These are phyloP conservation scores for Zygogramma bicolorata DNA, from an alignment of 2,888 invertebrate genomes.

Conservation along the genomic window DNA sequence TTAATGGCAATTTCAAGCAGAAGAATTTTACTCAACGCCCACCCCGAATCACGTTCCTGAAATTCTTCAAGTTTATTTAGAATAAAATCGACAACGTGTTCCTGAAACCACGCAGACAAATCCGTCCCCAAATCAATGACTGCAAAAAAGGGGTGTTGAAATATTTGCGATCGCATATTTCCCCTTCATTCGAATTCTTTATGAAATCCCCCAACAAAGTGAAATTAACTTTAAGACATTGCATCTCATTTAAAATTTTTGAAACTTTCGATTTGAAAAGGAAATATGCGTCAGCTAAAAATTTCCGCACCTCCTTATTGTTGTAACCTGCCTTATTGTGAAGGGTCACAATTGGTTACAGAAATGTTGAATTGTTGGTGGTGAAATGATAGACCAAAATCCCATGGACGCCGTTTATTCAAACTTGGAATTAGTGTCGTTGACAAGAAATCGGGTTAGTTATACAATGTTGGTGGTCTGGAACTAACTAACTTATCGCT, in stretches of 20 bases:
- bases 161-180: constrained; percentile 16
- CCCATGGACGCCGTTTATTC: too few relatives aligned
- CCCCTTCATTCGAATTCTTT: constrained; percentile 5
- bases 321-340: too few relatives aligned
- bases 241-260: constrained; percentile 7
- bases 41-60: constrained; percentile 13
- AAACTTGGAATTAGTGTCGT: too few relatives aligned
- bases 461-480: too few relatives aligned
- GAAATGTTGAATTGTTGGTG: too few relatives aligned
- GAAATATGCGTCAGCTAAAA: constrained; percentile 16
- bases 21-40: constrained; percentile 21
- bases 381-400: too few relatives aligned
- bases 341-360: too few relatives aligned
- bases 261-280: constrained; percentile 20
- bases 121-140: constrained; percentile 24
- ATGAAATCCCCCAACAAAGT: constrained; percentile 16
- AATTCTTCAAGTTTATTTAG: constrained; percentile 17
- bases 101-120: constrained; percentile 19
- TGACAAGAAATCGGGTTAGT: too few relatives aligned
- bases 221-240: constrained; percentile 17
- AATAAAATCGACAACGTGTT: constrained; percentile 5
- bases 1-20: not conserved
- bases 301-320: constrained; percentile 14
- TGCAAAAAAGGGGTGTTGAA: constrained; percentile 17
- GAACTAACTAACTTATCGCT: too few relatives aligned